These are phyloP conservation scores for Brachyhypopomus gauderio DNA, from an alignment of 2,113 vertebrate species.

Conservation along the genomic window DNA sequence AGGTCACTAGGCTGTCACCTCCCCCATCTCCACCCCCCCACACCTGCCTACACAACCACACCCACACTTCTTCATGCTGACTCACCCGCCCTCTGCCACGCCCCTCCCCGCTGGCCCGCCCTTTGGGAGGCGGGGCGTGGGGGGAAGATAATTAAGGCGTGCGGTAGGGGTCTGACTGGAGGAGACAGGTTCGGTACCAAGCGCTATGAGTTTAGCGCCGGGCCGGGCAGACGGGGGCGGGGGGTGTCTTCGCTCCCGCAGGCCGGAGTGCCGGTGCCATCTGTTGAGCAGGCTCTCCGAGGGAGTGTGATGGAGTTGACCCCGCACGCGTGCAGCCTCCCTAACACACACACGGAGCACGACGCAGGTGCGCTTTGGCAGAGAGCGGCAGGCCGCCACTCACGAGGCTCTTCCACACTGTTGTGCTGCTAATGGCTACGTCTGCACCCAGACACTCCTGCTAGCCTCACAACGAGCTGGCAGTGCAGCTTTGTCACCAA, in stretches of 20 bases:
- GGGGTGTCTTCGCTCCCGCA: constrained; percentile 35
- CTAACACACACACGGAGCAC: constrained; percentile 36
- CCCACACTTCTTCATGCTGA: constrained; percentile 13
- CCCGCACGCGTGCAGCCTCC: constrained; percentile 30
- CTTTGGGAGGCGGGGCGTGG: constrained; percentile 15
- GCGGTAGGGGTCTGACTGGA: constrained; percentile 28
- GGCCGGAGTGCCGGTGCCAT: constrained; percentile 42
- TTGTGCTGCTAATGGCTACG: constrained; percentile 26
- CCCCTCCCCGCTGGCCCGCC: constrained; percentile 1
- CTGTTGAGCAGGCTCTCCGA: constrained; percentile 46
- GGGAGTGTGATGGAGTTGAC: constrained; percentile 42
- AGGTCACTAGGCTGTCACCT: constrained; percentile 26
- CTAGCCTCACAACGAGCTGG: not conserved
- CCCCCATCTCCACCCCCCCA: constrained; percentile 2
- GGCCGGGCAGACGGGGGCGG: constrained; percentile 5
- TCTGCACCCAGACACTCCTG: not conserved
- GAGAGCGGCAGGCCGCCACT: not conserved
- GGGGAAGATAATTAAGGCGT: constrained; percentile 43
- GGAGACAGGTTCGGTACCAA: not conserved
- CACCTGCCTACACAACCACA: not conserved
- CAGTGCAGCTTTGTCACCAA: not conserved
- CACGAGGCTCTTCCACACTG: constrained; percentile 19
- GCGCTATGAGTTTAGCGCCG: constrained; percentile 4
- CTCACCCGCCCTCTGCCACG: constrained; percentile 7
- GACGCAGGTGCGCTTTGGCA: not conserved